Conservation (phyloP, 2,888 invertebrate species). For the Netelia inedita region DNA sequence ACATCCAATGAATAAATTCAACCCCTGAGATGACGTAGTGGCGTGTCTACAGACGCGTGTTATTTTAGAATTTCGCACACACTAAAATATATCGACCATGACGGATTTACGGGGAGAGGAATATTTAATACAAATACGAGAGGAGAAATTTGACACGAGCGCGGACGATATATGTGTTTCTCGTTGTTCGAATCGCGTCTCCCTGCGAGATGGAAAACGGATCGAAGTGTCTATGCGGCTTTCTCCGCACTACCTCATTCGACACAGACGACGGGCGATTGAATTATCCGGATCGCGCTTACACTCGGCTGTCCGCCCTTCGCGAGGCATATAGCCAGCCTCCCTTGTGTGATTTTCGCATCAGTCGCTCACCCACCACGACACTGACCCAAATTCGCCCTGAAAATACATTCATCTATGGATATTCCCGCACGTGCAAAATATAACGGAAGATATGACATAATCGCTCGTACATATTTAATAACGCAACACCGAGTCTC, state of each 20-base stretch:
- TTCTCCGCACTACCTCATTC: background rate
- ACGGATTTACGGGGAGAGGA: conserved; percentile 35
- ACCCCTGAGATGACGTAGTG: conserved; percentile 7
- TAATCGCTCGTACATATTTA: background rate
- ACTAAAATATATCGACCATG: conserved; percentile 33
- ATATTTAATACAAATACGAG: background rate
- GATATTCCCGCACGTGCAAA: conserved; percentile 11
- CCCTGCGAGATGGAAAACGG: background rate
- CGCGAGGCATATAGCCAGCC: conserved; percentile 19
- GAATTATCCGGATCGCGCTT: conserved; percentile 38
- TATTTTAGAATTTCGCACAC: conserved; percentile 47
- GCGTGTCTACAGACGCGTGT: background rate
- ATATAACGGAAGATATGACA: background rate
- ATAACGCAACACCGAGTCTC: background rate
- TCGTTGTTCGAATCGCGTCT: background rate
- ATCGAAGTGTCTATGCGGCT: background rate
- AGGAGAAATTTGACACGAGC: background rate
- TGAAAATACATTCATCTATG: background rate
- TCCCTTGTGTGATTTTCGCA: conserved; percentile 18
- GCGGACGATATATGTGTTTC: background rate
- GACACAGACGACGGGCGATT: conserved; percentile 24
- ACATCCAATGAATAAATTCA: conserved; percentile 39
- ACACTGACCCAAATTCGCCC: conserved; percentile 56
- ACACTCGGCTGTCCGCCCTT: background rate
- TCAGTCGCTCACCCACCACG: conserved; percentile 21